Conservation (phyloP, 2,888 invertebrate species). For the Vesta saturnalis region DNA sequence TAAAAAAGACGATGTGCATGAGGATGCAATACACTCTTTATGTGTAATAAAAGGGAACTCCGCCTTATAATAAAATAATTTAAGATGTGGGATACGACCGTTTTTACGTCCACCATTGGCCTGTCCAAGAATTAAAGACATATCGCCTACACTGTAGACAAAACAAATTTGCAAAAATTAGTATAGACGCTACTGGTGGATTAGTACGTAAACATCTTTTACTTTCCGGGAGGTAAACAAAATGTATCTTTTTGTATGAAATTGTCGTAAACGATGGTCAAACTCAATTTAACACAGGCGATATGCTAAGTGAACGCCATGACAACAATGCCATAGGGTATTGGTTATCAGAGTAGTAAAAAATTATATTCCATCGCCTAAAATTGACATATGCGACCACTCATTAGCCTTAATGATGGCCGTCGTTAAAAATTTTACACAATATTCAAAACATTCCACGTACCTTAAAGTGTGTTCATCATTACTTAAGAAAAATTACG, state of each 20-base stretch:
- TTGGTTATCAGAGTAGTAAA: conserved; percentile 16
- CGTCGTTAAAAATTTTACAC: conserved; percentile 4
- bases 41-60: too few relatives aligned
- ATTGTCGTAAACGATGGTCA: not conserved
- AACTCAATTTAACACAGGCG: not conserved
- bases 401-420: conserved; percentile 15
- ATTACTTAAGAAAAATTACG: not conserved
- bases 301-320: conserved; percentile 13
- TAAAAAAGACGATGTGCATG: too few relatives aligned
- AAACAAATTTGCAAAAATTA: too few relatives aligned
- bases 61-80: too few relatives aligned
- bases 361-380: conserved; percentile 11
- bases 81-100: too few relatives aligned
- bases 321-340: conserved; percentile 12
- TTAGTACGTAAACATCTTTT: not conserved
- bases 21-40: too few relatives aligned
- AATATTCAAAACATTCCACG: conserved; percentile 3
- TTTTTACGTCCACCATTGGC: too few relatives aligned
- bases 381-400: conserved; percentile 15
- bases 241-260: conserved; percentile 15
- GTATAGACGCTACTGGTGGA: conserved; percentile 14
- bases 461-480: conserved; percentile 9
- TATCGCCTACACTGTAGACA: too few relatives aligned
- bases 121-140: too few relatives aligned
- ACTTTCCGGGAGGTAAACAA: conserved; percentile 2